phyloP scores from a whole-genome alignment of 2,888 invertebrate species.

The Pristionchus arcanus region DNA sequence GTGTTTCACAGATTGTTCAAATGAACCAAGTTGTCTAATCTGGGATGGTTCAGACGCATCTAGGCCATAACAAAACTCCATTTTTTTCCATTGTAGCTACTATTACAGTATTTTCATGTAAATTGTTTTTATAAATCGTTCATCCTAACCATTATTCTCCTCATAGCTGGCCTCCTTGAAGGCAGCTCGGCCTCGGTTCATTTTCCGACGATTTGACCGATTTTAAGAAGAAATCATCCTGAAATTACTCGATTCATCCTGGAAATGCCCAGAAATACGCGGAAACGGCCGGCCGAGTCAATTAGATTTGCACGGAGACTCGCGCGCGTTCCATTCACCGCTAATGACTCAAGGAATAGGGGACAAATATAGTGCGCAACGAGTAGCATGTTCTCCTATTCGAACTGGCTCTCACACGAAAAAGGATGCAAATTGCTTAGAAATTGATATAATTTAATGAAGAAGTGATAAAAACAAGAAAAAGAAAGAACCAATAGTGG shows the following conservation, averaged over 20 bases:
- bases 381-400: not conserved
- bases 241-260: not conserved
- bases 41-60: not conserved
- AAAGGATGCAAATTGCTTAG: not conserved
- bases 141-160: conserved; percentile 5
- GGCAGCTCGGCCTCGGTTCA: conserved; percentile 52
- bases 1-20: not conserved
- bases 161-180: conserved; percentile 50
- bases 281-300: not conserved
- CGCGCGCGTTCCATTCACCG: not conserved
- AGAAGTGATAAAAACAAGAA: too few relatives aligned
- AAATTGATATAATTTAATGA: not conserved
- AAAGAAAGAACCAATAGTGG: too few relatives aligned
- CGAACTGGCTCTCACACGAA: not conserved
- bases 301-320: conserved; percentile 8
- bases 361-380: not conserved
- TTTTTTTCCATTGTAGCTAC: not conserved
- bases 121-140: not conserved
- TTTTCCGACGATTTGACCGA: not conserved
- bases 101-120: not conserved
- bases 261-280: not conserved
- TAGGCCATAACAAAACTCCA: not conserved
- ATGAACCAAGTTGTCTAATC: not conserved
- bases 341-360: not conserved
- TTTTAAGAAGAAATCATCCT: conserved; percentile 3